phyloP scores from a whole-genome alignment of 53 echinoderm and acorn worm genomes.

The Stichopus horrens region DNA sequence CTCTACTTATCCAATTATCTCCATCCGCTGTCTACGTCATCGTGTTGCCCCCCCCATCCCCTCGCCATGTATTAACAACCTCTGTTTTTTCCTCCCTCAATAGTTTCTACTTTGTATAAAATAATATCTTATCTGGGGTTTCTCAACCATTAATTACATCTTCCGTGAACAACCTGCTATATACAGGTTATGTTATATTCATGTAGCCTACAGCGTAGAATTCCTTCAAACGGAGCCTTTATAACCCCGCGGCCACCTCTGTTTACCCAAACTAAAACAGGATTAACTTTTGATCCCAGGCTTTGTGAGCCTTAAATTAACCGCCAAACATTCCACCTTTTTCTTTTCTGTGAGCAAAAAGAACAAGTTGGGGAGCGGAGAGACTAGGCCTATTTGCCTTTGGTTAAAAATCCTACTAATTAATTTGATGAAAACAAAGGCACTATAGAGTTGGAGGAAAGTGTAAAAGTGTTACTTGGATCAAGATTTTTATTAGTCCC shows the following conservation, averaged over 20 bases:
- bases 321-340: background rate
- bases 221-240: background rate
- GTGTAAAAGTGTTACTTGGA: background rate
- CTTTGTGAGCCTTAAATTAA: conserved; percentile 5
- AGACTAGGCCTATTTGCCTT: conserved; percentile 14
- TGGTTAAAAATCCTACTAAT: conserved; percentile 29
- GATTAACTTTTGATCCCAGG: conserved; percentile 37
- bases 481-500: conserved; percentile 12
- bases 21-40: too few relatives aligned
- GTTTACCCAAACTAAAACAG: conserved; percentile 20
- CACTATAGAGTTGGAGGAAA: background rate
- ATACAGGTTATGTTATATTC: too few relatives aligned
- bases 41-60: too few relatives aligned
- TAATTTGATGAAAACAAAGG: conserved; percentile 42
- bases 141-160: too few relatives aligned
- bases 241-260: conserved; percentile 25
- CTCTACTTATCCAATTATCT: too few relatives aligned
- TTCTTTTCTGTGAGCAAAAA: too few relatives aligned
- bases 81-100: too few relatives aligned
- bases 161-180: too few relatives aligned
- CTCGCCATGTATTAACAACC: too few relatives aligned
- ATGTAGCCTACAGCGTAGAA: background rate
- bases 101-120: too few relatives aligned
- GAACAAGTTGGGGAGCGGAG: background rate
- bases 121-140: too few relatives aligned